Evolutionary conservation across 2,113 vertebrate species (phyloP).

Genomic region (Leucopsar rothschildi): DNA sequence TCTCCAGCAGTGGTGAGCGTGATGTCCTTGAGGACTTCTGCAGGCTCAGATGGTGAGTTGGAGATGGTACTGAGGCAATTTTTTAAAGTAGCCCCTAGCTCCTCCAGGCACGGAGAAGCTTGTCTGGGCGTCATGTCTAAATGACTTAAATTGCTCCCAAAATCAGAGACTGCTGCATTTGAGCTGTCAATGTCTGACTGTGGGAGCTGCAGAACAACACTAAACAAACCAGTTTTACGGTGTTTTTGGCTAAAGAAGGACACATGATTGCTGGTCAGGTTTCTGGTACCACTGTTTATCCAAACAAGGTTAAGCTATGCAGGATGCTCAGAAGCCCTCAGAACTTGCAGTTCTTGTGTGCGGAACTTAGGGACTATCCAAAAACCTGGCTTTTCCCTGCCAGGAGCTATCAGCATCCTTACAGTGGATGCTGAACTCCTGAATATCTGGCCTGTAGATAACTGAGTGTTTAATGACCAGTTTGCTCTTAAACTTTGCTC

Average conservation of each 20-base stretch:
- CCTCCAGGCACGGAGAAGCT: not conserved
- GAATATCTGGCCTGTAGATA: not conserved
- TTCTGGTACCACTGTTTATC: not conserved
- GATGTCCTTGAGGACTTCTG: not conserved
- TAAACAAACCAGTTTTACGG: not conserved
- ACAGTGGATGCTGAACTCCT: not conserved
- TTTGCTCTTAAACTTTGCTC: not conserved
- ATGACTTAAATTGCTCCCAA: not conserved
- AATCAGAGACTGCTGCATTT: not conserved
- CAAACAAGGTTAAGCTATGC: not conserved
- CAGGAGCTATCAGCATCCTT: not conserved
- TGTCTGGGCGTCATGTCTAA: not conserved
- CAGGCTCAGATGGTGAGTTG: not conserved
- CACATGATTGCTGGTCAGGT: not conserved
- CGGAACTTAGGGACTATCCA: not conserved
- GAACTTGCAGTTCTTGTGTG: rapidly evolving
- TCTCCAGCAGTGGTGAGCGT: not conserved
- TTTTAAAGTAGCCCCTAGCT: not conserved
- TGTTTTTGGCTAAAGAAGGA: not conserved
- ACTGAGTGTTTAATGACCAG: not conserved
- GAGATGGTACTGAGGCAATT: not conserved
- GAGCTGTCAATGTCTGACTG: not conserved
- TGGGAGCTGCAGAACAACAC: not conserved
- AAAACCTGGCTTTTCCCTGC: not conserved
- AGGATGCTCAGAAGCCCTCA: not conserved